Conservation (phyloP, 2,113 vertebrate genomes). For the Taurulus bubalis region DNA sequence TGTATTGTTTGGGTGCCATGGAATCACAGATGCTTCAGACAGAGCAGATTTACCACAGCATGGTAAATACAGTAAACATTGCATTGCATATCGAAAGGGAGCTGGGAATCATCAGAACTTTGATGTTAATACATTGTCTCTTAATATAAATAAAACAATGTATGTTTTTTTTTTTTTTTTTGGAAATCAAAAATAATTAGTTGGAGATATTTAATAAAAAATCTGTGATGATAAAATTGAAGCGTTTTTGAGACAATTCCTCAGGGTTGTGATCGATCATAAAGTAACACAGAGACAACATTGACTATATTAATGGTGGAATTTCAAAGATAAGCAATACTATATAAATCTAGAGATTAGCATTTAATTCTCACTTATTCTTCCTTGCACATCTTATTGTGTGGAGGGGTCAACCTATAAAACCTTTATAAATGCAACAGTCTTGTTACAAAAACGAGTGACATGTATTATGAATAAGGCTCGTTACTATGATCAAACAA, state of each 20-base stretch:
- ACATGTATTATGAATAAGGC: background rate
- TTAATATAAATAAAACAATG: background rate
- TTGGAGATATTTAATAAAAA: background rate
- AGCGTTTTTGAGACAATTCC: background rate
- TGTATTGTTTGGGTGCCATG: conserved; percentile 33
- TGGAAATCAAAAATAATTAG: background rate
- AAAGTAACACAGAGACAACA: background rate
- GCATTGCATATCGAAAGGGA: background rate
- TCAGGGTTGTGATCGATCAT: background rate
- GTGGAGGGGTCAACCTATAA: background rate
- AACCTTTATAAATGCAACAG: background rate
- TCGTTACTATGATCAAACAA: background rate
- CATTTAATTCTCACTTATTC: background rate
- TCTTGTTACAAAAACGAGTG: no score
- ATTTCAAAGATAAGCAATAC: no score
- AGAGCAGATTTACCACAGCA: background rate
- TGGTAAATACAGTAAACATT: background rate
- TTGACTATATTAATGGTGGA: no score
- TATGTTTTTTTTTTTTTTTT: background rate
- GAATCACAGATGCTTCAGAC: background rate
- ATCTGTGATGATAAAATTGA: background rate
- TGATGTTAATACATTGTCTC: background rate
- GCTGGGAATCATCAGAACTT: background rate
- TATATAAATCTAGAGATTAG: background rate
- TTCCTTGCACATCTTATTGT: background rate